These are phyloP conservation scores for Phoebastria nigripes DNA, from an alignment of 2,797 vertebrate genomes.

Conservation along the genomic window DNA sequence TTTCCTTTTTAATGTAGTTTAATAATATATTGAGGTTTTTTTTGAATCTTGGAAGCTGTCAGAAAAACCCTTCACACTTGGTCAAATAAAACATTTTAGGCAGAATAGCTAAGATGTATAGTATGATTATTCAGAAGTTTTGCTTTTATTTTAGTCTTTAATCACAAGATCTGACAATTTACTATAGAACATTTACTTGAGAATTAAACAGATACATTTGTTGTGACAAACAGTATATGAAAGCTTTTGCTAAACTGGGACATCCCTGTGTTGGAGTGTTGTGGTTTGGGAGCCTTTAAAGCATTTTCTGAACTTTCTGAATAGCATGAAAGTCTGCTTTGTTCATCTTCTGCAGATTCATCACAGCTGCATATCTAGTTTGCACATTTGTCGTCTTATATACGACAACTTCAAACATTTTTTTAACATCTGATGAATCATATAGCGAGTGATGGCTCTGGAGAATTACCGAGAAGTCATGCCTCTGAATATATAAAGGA, in stretches of 20 bases:
- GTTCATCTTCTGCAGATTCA: background rate
- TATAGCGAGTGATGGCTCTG: background rate
- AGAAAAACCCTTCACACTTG: background rate
- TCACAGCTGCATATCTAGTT: background rate
- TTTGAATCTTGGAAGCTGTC: background rate
- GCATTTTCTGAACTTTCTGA: background rate
- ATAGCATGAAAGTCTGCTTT: background rate
- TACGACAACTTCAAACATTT: slow-evolving; percentile 11
- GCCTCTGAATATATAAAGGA: slow-evolving; percentile 23
- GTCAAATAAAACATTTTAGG: background rate
- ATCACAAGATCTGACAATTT: background rate
- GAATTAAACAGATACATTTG: background rate
- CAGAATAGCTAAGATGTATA: background rate
- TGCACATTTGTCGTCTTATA: slow-evolving; percentile 7
- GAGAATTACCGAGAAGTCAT: slow-evolving; percentile 12
- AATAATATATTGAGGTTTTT: background rate
- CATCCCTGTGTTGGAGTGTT: background rate
- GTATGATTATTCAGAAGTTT: background rate
- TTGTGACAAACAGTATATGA: background rate
- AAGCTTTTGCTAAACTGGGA: background rate
- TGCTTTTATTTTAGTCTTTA: background rate
- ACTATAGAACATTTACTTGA: background rate
- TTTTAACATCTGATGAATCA: slow-evolving; percentile 36
- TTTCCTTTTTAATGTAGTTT: background rate
- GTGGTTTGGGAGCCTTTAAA: background rate